Evolutionary conservation across 2,888 invertebrate genomes (phyloP), one percentile per base, ranked within the genome.

Genomic region (Ophion obscuratus): DNA sequence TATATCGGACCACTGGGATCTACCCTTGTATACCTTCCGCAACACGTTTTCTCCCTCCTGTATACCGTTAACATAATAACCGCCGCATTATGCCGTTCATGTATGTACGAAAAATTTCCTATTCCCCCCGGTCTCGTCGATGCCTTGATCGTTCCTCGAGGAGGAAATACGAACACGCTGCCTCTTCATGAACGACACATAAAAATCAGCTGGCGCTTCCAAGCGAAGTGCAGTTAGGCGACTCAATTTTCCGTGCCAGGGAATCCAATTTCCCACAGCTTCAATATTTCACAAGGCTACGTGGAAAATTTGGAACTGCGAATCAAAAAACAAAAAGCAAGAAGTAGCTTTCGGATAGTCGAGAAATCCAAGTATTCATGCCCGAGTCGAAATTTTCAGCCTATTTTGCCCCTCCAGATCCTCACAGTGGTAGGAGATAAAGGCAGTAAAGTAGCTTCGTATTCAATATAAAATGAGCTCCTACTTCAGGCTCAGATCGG

Each of bases 61-160:
- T 91, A 93, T 93, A 93, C 91, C 64, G 88, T 93, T 93, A 92
- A 91, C 93, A 93, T 93, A 93, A 93, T 93, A 90, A 90, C 91
- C 86, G 87, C 80, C 66, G 90, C 87, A 93, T 93, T 93, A 93
- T 93, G 89, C 93, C 90, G 90, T 64, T 27, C 73, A 74, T 90
- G 90, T 91, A 91, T 90, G 91, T 91, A 90, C 73, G 53, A 47
- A 31, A 81, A 75, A 84, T 85, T 86, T 67, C 59, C 5, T 59
- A 74, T 40, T 78, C 53, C 71, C 53, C 27, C 44, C 10, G 20
- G 20, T 14, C 53, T 79, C 70, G 47, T 79, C 75, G 79, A 82
- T 66, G 24, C 20, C 36, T 59, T 36, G 62, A 24, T 75, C 31
- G 68, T 71, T 57, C 20, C 24, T 73, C 27, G 64, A 68, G 14